phyloP scores from a whole-genome alignment of 1,140 invertebrate genomes.

The Muscidifurax raptorellus region DNA sequence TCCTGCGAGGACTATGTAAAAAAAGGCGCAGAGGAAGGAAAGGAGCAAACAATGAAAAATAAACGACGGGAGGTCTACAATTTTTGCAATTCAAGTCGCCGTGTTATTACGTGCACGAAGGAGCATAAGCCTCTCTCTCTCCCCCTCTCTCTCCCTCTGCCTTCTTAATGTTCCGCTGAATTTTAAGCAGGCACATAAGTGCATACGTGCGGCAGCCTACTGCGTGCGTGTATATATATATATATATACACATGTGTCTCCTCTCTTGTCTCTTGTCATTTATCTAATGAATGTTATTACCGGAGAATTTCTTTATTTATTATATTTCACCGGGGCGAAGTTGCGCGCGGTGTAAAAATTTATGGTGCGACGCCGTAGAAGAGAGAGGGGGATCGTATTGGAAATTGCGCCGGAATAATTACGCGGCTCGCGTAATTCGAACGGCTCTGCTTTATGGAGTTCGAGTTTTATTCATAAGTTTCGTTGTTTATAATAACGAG shows the following conservation, averaged over 20 bases:
- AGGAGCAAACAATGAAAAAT: slow-evolving; percentile 43
- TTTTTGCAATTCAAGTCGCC: slow-evolving; percentile 49
- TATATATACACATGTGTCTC: not conserved
- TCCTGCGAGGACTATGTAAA: not conserved
- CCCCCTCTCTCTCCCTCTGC: not conserved
- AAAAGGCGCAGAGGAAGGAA: slow-evolving; percentile 12
- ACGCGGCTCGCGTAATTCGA: slow-evolving; percentile 5
- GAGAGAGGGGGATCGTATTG: not conserved
- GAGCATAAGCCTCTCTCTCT: slow-evolving; percentile 9
- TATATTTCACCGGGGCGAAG: not conserved
- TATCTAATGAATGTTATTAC: slow-evolving; percentile 49
- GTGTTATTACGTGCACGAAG: slow-evolving; percentile 48
- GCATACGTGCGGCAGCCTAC: not conserved
- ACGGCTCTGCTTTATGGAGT: not conserved
- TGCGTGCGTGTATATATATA: not conserved
- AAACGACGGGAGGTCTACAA: slow-evolving; percentile 49
- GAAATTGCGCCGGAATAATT: slow-evolving; percentile 34
- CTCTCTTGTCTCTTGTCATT: slow-evolving; percentile 25
- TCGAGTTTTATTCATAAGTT: not conserved
- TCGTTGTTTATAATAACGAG: not conserved
- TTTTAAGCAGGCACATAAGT: slow-evolving; percentile 36
- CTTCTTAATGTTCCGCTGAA: slow-evolving; percentile 35
- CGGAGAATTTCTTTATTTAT: slow-evolving; percentile 40
- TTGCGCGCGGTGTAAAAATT: not conserved
- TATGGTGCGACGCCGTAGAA: not conserved